Conservation (phyloP, 2,888 invertebrate genomes). For the Drosophila kokeensis region DNA sequence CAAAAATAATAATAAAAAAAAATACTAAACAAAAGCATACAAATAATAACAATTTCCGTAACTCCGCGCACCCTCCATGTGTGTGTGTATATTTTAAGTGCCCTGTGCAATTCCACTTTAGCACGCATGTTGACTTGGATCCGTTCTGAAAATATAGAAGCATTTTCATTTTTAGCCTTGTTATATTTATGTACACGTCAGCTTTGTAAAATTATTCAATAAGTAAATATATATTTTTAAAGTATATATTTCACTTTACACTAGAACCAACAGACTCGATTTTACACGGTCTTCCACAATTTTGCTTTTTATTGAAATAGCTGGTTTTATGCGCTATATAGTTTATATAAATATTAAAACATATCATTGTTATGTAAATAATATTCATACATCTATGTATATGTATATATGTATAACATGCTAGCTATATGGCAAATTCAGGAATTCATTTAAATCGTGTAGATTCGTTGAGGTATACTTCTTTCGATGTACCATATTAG, state of each 20-base stretch:
- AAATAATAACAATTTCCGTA: conserved; percentile 55
- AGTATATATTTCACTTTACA: too few relatives aligned
- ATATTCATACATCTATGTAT: background rate
- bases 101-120: conserved; percentile 21
- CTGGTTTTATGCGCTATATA: background rate
- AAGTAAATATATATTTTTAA: too few relatives aligned
- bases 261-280: background rate
- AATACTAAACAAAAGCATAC: conserved; percentile 44
- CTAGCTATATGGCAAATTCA: background rate
- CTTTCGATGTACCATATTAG: background rate
- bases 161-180: background rate
- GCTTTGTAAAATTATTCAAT: background rate
- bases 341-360: background rate
- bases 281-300: background rate
- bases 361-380: background rate
- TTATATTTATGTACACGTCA: background rate
- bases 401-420: background rate
- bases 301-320: background rate
- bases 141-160: background rate
- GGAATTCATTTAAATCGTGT: background rate
- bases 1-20: background rate
- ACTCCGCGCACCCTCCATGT: background rate
- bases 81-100: conserved; percentile 18
- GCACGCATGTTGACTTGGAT: background rate
- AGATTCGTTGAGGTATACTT: conserved; percentile 9